Percentiles rank a stretch among this genome's conserved stretches.
Evolutionary conservation across 1,140 invertebrate species (phyloP).

Genomic region (Papilio aristodemus): DNA sequence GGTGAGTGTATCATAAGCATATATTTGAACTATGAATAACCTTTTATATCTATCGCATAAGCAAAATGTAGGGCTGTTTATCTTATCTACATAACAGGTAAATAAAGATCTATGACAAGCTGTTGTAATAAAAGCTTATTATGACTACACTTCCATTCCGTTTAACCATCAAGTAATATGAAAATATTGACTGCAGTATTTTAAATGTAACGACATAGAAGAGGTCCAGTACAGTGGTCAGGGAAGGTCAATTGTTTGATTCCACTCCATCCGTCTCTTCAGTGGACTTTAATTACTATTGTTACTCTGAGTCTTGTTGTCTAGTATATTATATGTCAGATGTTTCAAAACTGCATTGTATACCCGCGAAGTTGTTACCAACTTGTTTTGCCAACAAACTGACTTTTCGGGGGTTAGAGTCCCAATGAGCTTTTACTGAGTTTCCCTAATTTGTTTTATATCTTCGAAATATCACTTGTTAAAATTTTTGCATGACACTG

Average conservation of each 20-base stretch:
- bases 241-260: background rate
- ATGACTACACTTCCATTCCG: background rate
- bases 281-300: background rate
- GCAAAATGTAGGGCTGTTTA: slow-evolving; percentile 16
- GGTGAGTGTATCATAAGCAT: slow-evolving; percentile 54
- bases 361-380: too few relatives aligned
- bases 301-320: background rate
- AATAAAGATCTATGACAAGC: slow-evolving; percentile 17
- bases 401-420: too few relatives aligned
- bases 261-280: background rate
- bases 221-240: background rate
- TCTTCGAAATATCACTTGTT: too few relatives aligned
- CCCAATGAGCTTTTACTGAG: too few relatives aligned
- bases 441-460: too few relatives aligned
- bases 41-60: slow-evolving; percentile 2
- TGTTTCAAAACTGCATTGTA: background rate
- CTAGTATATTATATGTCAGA: background rate
- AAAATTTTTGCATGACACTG: background rate
- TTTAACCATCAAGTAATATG: background rate
- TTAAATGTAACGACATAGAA: background rate
- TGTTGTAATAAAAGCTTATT: background rate
- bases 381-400: too few relatives aligned
- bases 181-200: background rate
- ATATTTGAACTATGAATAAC: background rate
- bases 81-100: slow-evolving; percentile 23